Evolutionary conservation across 64 coral and sea anemone genomes (phyloP), one percentile per base, ranked within the genome.

Genomic region (Stichodactyla mertensii): DNA sequence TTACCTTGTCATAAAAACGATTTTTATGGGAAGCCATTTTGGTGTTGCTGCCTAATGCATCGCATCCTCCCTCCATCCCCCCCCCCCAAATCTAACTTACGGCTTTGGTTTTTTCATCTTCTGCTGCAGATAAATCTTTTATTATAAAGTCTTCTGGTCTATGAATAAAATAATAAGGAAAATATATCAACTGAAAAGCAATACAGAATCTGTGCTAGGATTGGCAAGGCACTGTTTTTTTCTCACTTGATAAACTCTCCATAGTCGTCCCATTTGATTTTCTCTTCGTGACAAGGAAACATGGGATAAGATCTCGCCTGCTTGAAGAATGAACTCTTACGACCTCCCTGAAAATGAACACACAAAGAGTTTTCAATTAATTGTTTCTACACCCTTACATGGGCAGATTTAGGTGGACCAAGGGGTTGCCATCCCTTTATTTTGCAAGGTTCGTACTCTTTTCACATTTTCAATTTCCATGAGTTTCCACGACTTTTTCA

Each of bases 231-330:
- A 16, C 19, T 61, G 59, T 61, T 61, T 61, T 6, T 55, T 16
- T 59, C 82, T 10, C 36, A 97, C 95, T 87, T 98, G 54, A 98
- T 98, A 69, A 98, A 92, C 28, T 98, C 96, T 9, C 96, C 96
- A 58, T 98, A 98, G 62, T 98, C 96, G 64, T 98, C 96, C 93
- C 96, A 98, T 79, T 98, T 98, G 16, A 95, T 61, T 81, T 89
- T 91, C 19, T 98, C 96, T 87, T 98, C 96, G 28, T 98, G 85
- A 57, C 93, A 98, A 8, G 96, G 96, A 61, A 98, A 98, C 96
- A 98, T 98, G 1, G 96, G 96, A 86, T 94, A 98, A 0, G 96
- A 95, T 78, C 92, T 98, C 0, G 96, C 96, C 84, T 98, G 96
- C 82, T 98, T 98, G 82, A 98, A 98, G 62, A 98, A 98, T 57